Percentiles rank a stretch among this genome's conserved stretches.
Conservation (phyloP, 92 coral and sea anemone species). For the Scolanthus callimorphus region DNA sequence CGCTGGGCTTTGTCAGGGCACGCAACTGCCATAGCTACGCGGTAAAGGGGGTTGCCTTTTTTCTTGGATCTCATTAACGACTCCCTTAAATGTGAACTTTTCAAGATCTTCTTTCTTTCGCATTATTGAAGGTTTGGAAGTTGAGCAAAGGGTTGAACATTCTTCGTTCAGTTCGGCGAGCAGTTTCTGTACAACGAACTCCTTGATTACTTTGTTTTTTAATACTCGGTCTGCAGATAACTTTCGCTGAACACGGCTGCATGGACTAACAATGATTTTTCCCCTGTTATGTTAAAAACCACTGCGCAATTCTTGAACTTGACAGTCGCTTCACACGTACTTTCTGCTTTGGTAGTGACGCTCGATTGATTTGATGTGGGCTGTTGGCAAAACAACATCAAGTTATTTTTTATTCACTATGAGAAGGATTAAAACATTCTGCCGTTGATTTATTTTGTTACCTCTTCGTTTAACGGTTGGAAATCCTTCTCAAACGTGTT, state of each 20-base stretch:
- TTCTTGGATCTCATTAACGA: conserved; percentile 1
- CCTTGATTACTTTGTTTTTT: background rate
- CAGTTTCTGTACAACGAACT: background rate
- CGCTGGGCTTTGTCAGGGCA: conserved; percentile 2
- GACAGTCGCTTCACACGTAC: background rate
- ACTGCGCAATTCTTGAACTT: background rate
- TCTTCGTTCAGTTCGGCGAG: background rate
- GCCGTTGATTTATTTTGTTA: too few relatives aligned
- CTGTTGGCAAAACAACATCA: too few relatives aligned
- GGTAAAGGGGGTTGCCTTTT: background rate
- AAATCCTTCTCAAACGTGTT: background rate
- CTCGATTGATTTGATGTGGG: too few relatives aligned
- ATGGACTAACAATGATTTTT: background rate
- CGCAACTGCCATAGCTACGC: background rate
- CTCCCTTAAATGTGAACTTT: background rate
- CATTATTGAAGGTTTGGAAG: background rate
- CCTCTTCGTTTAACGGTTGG: background rate
- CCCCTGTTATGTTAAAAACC: background rate
- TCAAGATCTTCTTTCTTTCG: background rate
- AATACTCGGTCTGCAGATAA: background rate
- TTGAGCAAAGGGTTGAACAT: background rate
- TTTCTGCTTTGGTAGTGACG: too few relatives aligned
- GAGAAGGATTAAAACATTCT: too few relatives aligned
- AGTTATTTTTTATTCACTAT: too few relatives aligned
- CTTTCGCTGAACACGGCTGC: background rate